Percentiles rank a stretch among this genome's conserved stretches.
Conservation (phyloP, 2,797 vertebrate species). For the Sebastes ruberrimus region DNA sequence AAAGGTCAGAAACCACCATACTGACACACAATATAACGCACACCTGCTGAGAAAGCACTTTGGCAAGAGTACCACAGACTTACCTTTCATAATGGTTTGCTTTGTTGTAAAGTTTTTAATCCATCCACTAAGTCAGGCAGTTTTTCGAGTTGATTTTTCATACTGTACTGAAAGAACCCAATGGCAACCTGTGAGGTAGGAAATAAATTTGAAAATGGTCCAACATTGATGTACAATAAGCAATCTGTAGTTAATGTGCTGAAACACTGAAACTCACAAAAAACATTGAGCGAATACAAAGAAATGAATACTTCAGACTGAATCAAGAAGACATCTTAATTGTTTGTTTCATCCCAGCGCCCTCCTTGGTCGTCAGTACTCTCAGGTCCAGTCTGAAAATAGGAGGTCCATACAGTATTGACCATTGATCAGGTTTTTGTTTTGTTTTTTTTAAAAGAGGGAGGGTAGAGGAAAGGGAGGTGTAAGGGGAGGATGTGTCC, state of each 20-base stretch:
- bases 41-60: conserved; percentile 1
- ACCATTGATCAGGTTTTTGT: conserved; percentile 19
- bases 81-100: conserved; percentile 11
- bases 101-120: conserved; percentile 2
- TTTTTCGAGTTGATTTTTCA: neutral
- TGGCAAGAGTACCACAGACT: conserved; percentile 34
- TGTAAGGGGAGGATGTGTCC: conserved; percentile 59
- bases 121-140: neutral
- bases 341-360: neutral
- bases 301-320: neutral
- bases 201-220: neutral
- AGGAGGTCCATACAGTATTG: neutral
- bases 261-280: neutral
- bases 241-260: neutral
- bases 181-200: neutral
- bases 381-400: conserved; percentile 12
- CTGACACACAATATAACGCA: conserved; percentile 8
- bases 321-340: neutral
- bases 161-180: neutral
- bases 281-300: neutral
- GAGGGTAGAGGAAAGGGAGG: conserved; percentile 15
- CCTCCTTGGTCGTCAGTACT: neutral
- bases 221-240: neutral
- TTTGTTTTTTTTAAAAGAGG: neutral
- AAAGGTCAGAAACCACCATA: conserved; percentile 1